Evolutionary conservation across 2,113 vertebrate genomes (phyloP).

Genomic region (Lepidothrix coronata): DNA sequence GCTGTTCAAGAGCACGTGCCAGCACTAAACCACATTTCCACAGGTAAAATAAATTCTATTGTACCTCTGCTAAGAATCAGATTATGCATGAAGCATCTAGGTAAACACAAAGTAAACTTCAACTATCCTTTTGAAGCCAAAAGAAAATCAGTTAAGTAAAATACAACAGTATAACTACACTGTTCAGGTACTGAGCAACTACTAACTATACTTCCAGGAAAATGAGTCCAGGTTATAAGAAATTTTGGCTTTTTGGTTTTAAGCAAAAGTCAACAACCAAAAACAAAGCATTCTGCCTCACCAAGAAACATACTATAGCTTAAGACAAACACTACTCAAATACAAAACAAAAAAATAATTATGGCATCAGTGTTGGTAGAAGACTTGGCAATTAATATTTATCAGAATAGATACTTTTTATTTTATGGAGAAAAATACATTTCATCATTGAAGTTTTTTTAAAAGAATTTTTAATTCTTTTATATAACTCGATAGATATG

Average conservation of each 20-base stretch:
- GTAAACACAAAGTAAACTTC: conserved; percentile 26
- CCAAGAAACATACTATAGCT: background rate
- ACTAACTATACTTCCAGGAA: background rate
- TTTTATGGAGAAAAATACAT: background rate
- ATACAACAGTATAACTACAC: background rate
- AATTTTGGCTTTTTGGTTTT: background rate
- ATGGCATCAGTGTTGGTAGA: background rate
- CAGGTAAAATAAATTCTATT: conserved; percentile 45
- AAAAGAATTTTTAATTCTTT: background rate
- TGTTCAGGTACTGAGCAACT: background rate
- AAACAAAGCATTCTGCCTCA: background rate
- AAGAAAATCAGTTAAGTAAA: conserved; percentile 2
- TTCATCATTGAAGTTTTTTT: rapidly evolving
- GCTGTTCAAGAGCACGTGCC: conserved; percentile 23
- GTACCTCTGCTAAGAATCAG: conserved; percentile 1
- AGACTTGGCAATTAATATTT: background rate
- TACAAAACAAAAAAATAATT: background rate
- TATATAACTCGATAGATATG: background rate
- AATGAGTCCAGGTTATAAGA: background rate
- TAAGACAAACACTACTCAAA: background rate
- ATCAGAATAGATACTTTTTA: background rate
- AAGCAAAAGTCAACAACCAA: background rate
- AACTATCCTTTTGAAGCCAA: background rate
- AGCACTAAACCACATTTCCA: conserved; percentile 17
- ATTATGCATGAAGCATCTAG: background rate